Base-by-base conservation (phyloP, 1,140 invertebrate genomes). In the Polypedilum vanderplanki region DNA sequence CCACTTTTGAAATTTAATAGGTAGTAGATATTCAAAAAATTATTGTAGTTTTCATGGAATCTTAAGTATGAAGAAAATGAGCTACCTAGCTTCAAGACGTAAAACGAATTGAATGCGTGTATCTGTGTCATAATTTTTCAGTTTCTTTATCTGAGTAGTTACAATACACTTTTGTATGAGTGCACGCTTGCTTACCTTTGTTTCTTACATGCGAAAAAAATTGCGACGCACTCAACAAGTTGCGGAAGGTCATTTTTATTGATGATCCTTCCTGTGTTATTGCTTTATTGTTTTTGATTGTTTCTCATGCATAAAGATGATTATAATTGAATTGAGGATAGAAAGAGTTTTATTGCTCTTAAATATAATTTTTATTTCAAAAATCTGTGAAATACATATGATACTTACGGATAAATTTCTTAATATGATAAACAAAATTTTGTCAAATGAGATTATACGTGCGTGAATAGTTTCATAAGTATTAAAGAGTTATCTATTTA, bases 181-280 rank as follows among this genome's bases (percentile, higher is more conserved):
- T 46, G 8, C 41, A 46, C 41, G 2, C 15, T 46, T 46, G 9
- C 41, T 46, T 46, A 46, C 2, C 41, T 46, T 46, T 46, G 41
- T 12, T 12, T 46, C 15, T 46, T 46, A 57, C 46, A 57, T 57
- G 46, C 12, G 46, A 57, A 57, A 46, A 46, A 46, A 15, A 15
- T 12, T 57, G 46, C 46, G 46, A 57, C 46, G 46, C 5, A 33
- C 24, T 33, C 46, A 57, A 57, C 46, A 57, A 57, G 46, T 57
- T 57, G 46, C n/a, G 46, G 46, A 57, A 57, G 46, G 46, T 57
- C 24, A 33, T 33, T 33, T n/a, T 33, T 57, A 57, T 57, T 57
- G 46, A 57, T 57, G 46, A 57, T 57, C n/a, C 46, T 57, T 57
- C 46, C 46, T 57, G 46, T n/a, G 46, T n/a, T 57, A n/a, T 57